phyloP scores from a whole-genome alignment of 2,113 vertebrate genomes.

The Candoia aspera region DNA sequence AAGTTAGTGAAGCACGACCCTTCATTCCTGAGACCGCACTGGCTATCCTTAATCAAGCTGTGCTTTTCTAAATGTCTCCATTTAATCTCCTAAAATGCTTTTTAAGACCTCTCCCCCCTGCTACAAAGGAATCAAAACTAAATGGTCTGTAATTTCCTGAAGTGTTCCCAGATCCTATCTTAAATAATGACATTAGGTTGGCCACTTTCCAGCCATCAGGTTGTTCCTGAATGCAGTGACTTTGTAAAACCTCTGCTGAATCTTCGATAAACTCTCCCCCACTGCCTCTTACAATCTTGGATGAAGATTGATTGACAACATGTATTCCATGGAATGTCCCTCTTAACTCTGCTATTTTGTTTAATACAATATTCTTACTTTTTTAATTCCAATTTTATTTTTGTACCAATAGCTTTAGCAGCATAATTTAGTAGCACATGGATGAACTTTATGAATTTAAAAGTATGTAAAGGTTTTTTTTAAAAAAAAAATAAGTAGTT shows the following conservation, averaged over 20 bases:
- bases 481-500: neutral
- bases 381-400: neutral
- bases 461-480: neutral
- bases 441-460: neutral
- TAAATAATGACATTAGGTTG: slow-evolving; percentile 77
- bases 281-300: slow-evolving; percentile 56
- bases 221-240: slow-evolving; percentile 68
- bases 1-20: slow-evolving; percentile 70
- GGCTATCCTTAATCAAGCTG: slow-evolving; percentile 75
- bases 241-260: slow-evolving; percentile 70
- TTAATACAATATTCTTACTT: neutral
- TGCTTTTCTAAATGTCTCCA: slow-evolving; percentile 73
- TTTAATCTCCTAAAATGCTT: slow-evolving; percentile 80
- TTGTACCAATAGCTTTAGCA: neutral
- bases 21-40: slow-evolving; percentile 69
- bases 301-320: slow-evolving; percentile 60
- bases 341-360: slow-evolving; percentile 33
- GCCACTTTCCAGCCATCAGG: slow-evolving; percentile 69
- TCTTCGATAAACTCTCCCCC: slow-evolving; percentile 63
- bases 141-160: slow-evolving; percentile 80
- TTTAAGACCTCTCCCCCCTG: slow-evolving; percentile 72
- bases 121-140: slow-evolving; percentile 76
- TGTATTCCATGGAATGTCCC: slow-evolving; percentile 52
- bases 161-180: slow-evolving; percentile 74
- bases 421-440: neutral